A percentile compares a stretch with the other conserved stretches of the same genome.
Evolutionary conservation across 2,113 vertebrate species (phyloP).

Genomic region (Mesocricetus auratus): DNA sequence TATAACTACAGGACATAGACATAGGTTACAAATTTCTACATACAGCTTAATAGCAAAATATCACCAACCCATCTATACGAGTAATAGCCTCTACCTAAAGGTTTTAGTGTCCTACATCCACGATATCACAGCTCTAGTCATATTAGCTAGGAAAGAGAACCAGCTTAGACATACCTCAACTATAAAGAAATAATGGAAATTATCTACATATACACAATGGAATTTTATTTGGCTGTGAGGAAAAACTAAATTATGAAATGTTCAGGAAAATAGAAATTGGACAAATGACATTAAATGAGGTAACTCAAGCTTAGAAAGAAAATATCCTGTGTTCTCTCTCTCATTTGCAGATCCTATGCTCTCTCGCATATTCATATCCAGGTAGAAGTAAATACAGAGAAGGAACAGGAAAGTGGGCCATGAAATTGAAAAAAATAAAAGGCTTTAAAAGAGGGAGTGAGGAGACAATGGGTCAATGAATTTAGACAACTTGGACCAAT

Average conservation of each 20-base stretch:
- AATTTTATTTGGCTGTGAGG: neutral
- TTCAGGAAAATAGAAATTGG: neutral
- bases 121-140: neutral
- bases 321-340: neutral
- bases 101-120: fast-evolving
- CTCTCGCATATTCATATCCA: neutral
- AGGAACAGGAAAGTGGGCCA: neutral
- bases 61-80: neutral
- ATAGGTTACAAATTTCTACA: neutral
- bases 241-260: neutral
- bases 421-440: neutral
- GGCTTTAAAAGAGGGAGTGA: neutral
- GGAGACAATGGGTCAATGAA: neutral
- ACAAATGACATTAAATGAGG: neutral
- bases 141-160: neutral
- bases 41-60: neutral
- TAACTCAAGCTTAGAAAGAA: neutral
- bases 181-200: neutral
- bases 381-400: too few species aligned
- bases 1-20: neutral
- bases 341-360: neutral
- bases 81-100: neutral
- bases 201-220: neutral
- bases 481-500: neutral
- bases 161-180: neutral